Percentiles rank a stretch among this genome's conserved stretches.
phyloP scores from a whole-genome alignment of 2,888 invertebrate species.

The Dryobotodes eremita region DNA sequence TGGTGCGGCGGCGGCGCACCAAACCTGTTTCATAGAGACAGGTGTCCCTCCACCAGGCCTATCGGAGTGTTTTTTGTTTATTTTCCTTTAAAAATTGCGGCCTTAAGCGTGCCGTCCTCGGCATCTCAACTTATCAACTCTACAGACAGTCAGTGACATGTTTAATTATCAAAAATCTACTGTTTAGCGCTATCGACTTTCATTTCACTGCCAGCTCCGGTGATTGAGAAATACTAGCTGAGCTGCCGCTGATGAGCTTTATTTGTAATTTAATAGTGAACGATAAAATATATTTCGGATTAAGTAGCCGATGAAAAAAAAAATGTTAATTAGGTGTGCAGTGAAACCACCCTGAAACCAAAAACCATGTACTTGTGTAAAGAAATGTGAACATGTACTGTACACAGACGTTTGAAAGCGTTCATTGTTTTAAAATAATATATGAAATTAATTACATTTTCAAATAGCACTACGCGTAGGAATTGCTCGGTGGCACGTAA shows the following conservation, averaged over 20 bases:
- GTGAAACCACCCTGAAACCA: conserved; percentile 38
- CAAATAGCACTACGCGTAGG: conserved; percentile 72
- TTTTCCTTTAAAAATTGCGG: conserved; percentile 73
- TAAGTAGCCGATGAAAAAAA: conserved; percentile 15
- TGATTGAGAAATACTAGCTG: conserved; percentile 47
- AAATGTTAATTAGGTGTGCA: conserved; percentile 40
- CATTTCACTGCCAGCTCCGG: conserved; percentile 38
- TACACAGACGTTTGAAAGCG: conserved; percentile 65
- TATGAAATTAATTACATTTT: conserved; percentile 83
- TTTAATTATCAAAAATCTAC: conserved; percentile 67
- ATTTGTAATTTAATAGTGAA: conserved; percentile 22
- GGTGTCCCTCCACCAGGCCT: conserved; percentile 78
- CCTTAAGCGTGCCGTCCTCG: conserved; percentile 73
- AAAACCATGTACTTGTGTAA: conserved; percentile 30
- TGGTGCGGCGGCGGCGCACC: conserved; percentile 61
- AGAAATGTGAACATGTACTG: conserved; percentile 30
- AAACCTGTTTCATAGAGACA: conserved; percentile 86
- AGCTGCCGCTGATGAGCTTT: conserved; percentile 54
- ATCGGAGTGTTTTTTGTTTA: conserved; percentile 72
- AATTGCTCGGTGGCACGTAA: conserved; percentile 81
- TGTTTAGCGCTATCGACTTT: conserved; percentile 65
- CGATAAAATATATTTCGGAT: conserved; percentile 29
- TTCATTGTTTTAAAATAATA: conserved; percentile 75
- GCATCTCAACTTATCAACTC: conserved; percentile 48
- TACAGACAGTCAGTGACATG: conserved; percentile 56